Evolutionary conservation across 1,140 invertebrate genomes (phyloP).

Genomic region (Zelostemma sp.): DNA sequence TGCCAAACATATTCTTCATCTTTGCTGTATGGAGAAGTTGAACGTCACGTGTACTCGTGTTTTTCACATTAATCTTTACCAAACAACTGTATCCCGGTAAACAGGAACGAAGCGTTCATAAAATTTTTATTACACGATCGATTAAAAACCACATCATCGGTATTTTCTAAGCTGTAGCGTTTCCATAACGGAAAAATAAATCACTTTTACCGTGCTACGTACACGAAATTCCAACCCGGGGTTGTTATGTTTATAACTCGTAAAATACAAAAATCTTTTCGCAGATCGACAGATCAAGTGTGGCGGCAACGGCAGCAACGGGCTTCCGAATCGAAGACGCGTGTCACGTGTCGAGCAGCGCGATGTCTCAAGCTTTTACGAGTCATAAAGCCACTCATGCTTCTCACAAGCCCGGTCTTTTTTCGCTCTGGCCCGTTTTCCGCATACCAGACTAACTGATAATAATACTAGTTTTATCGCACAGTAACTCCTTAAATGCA

Average conservation of each 20-base stretch:
- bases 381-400: slow-evolving; percentile 69
- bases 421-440: slow-evolving; percentile 53
- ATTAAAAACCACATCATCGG: no score
- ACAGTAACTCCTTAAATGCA: slow-evolving; percentile 69
- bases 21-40: slow-evolving; percentile 34
- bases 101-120: no score
- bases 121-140: no score
- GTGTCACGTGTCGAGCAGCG: slow-evolving; percentile 50
- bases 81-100: no score
- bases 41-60: slow-evolving; percentile 22
- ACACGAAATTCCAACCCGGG: no score
- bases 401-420: slow-evolving; percentile 59
- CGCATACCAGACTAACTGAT: slow-evolving; percentile 64
- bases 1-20: slow-evolving; percentile 48
- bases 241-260: no score
- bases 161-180: no score
- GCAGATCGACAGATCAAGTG: no score
- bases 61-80: slow-evolving; percentile 20
- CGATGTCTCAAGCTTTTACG: slow-evolving; percentile 66
- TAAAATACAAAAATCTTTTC: no score
- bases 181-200: no score
- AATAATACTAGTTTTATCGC: slow-evolving; percentile 71
- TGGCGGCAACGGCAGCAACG: no score
- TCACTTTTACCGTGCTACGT: no score
- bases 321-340: slow-evolving; percentile 42